A percentile compares a stretch with the other conserved stretches of the same genome.
Evolutionary conservation across 2,888 invertebrate species (phyloP).

Genomic region (Metellina segmentata): DNA sequence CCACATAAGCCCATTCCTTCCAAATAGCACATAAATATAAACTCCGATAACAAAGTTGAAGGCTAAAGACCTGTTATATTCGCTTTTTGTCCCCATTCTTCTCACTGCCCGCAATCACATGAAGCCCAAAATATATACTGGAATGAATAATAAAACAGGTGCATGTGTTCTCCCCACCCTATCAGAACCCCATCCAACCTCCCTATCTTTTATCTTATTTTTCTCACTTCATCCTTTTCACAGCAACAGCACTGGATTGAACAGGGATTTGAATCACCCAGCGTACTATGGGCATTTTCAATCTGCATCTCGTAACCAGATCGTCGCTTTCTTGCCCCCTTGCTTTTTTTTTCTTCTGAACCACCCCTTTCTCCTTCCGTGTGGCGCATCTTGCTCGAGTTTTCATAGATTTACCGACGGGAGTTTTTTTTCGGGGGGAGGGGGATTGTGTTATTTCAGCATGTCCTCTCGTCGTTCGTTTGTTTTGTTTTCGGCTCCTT

Average conservation of each 20-base stretch:
- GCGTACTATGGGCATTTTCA: slow-evolving; percentile 47
- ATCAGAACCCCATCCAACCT: not conserved
- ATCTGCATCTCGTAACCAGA: slow-evolving; percentile 59
- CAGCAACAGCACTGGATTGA: not conserved
- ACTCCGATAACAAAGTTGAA: not conserved
- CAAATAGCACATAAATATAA: not conserved
- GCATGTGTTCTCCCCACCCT: not conserved
- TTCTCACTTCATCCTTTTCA: slow-evolving; percentile 8
- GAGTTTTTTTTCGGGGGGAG: not conserved
- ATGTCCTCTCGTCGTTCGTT: slow-evolving; percentile 3
- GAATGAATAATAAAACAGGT: slow-evolving; percentile 64
- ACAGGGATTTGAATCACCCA: slow-evolving; percentile 38
- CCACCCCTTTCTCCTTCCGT: not conserved
- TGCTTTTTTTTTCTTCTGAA: not conserved
- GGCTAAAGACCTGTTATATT: not conserved
- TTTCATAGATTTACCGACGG: slow-evolving; percentile 13
- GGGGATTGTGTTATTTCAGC: slow-evolving; percentile 13
- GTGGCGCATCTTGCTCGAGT: slow-evolving; percentile 17
- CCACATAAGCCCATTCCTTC: not conserved
- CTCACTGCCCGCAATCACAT: slow-evolving; percentile 12
- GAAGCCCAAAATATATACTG: slow-evolving; percentile 33
- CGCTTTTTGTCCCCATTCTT: not conserved
- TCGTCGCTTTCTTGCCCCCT: not conserved
- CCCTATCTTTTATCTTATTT: slow-evolving; percentile 30
- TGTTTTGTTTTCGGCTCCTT: not conserved